Evolutionary conservation across 2,113 vertebrate genomes (phyloP), one percentile per base, ranked within the genome.

Genomic region (Alligator sinensis): DNA sequence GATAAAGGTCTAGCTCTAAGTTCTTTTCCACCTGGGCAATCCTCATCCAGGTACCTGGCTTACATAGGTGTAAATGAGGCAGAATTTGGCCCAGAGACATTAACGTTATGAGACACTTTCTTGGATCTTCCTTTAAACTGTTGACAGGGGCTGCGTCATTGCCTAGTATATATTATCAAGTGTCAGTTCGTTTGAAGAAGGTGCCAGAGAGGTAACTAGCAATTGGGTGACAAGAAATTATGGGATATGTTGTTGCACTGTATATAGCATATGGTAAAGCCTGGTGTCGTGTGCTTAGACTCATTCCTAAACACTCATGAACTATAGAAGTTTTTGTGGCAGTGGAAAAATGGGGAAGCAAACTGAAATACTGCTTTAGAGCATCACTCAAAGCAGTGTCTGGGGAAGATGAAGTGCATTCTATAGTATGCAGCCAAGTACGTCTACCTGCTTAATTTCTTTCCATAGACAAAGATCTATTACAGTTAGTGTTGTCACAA

Each of bases 371-470:
- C 10, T 13, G 3, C 19, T 61, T 76, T 38, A 68, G 47, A 94
- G 80, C 66, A 89, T 80, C 90, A 79, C 63, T 87, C 92, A 76
- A 72, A 89, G 92, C 91, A 90, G 87, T 84, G 91, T 86, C 89
- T 90, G 62, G 28, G 57, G n/a, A 81, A 74, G 77, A 80, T 94
- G 84, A 95, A 75, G 64, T 59, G 90, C 5, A 12, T n/a, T 34
- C 25, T 55, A 59, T 21, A 4, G 6, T 76, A 64, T 47, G 70
- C 60, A 30, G 78, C 84, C 68, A 58, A 55, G 59, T 24, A 21
- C 18, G 38, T 85, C 87, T 89, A 93, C 78, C 84, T 82, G 79
- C 86, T 93, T 94, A 79, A 85, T 63, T 66, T 58, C 54, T 85
- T 90, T 82, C 24, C 70, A 80, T 3, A 78, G 75, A 18, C 57